Base-by-base conservation (phyloP, 2,797 vertebrate genomes). In the Anabas testudineus region DNA sequence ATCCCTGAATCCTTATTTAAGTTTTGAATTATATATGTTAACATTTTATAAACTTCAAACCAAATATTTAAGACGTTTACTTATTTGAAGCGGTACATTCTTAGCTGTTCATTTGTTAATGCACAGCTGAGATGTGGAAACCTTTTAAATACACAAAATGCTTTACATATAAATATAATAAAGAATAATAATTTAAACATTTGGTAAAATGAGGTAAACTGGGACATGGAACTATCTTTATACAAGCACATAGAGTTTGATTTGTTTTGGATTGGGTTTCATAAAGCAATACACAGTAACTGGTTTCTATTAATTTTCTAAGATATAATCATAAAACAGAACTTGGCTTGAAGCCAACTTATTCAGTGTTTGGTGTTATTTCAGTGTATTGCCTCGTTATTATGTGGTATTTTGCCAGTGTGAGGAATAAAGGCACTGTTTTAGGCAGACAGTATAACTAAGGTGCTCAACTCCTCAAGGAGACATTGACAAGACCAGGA, bases 401-500 rank as follows among this genome's bases (percentile, higher is more conserved):
- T 32, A 56, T 10, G 22, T 61, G 28, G 67, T 60, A 39, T 80
- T 73, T 77, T 47, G 22, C 19, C 22, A 52, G 7, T 72, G 42
- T 55, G 65, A 46, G 39, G 34, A 30, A 37, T 52, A 56, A 62
- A 70, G 15, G 58, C 30, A 39, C 10, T 48, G 46, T 68, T 76
- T 68, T 78, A 62, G 53, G 26, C 18, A 77, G 69, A 80, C 52
- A 34, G 60, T 57, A 42, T 76, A 63, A 72, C 81, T 63, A 65
- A 45, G 52, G 43, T 22, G 70, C 67, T 72, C 1, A 67, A 24
- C 37, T 55, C n/a, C 34, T 49, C 12, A 10, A 58, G 28, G 65
- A 79, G 52, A 59, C 65, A 51, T 19, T 18, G n/a, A 21, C 24
- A 58, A 64, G 53, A 46, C n/a, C 15, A 22, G 41, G 47, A 57